A percentile compares a stretch with the other conserved stretches of the same genome.
Conservation (phyloP, 2,113 vertebrate genomes). For the Lamprologus sp. region DNA sequence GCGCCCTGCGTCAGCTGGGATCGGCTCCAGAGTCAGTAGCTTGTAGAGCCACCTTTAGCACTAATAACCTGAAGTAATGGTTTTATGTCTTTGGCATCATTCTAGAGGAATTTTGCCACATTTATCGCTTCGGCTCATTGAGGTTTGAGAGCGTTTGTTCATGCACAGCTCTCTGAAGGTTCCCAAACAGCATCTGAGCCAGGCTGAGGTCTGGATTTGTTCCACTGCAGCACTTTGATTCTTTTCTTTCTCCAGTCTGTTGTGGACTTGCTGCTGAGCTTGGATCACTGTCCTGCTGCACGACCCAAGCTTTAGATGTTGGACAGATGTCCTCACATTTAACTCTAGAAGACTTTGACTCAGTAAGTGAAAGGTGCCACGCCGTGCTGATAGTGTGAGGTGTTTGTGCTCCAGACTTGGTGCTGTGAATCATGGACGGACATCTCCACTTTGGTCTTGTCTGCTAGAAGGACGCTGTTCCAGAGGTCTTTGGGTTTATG, state of each 20-base stretch:
- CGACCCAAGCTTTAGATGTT: no score
- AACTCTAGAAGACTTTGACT: no score
- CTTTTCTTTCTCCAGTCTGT: no score
- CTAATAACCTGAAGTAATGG: background rate
- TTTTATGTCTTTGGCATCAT: background rate
- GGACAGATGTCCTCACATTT: no score
- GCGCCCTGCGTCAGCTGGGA: rapidly evolving
- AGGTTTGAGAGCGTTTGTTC: background rate
- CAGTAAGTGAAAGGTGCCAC: no score
- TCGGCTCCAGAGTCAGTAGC: rapidly evolving
- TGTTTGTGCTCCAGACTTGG: no score
- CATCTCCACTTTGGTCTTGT: background rate
- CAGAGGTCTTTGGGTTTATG: background rate
- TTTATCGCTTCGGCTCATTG: background rate
- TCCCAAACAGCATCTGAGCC: background rate
- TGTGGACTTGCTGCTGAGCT: no score
- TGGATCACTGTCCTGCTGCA: no score
- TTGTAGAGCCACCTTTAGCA: background rate
- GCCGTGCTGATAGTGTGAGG: no score
- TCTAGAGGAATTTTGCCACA: background rate
- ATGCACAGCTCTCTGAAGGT: background rate
- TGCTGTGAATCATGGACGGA: no score
- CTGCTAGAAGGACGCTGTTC: background rate
- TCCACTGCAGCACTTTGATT: background rate
- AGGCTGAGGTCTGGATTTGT: background rate